These are phyloP conservation scores for Zaprionus gabonicus DNA, from an alignment of 1,140 invertebrate genomes.

Conservation along the genomic window DNA sequence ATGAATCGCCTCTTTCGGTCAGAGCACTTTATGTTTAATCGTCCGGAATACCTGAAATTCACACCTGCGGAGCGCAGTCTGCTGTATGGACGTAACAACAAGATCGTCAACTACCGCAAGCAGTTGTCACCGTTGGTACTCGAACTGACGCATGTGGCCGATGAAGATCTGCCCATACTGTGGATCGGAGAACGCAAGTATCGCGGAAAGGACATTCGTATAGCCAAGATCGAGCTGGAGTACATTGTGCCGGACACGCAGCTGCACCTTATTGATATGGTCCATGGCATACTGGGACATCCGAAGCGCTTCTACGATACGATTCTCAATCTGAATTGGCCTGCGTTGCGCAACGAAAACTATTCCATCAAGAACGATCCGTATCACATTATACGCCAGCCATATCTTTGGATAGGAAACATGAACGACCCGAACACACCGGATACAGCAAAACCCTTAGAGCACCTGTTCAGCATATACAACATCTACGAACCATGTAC, in stretches of 20 bases:
- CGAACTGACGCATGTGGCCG: constrained; percentile 57
- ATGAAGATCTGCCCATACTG: constrained; percentile 65
- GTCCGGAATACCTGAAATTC: constrained; percentile 55
- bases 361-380: constrained; percentile 64
- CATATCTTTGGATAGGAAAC: constrained; percentile 55
- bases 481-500: constrained; percentile 53
- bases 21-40: constrained; percentile 65
- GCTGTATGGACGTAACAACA: constrained; percentile 66
- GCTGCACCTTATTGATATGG: constrained; percentile 63
- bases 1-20: constrained; percentile 75
- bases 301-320: constrained; percentile 72
- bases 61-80: constrained; percentile 53
- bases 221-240: constrained; percentile 68
- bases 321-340: constrained; percentile 63
- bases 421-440: constrained; percentile 50
- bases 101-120: constrained; percentile 63
- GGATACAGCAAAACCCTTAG: constrained; percentile 31
- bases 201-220: constrained; percentile 66
- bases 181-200: constrained; percentile 80
- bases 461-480: constrained; percentile 56
- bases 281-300: constrained; percentile 74
- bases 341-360: constrained; percentile 53
- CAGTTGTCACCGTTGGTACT: constrained; percentile 72
- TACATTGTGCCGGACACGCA: constrained; percentile 69
- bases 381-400: constrained; percentile 63